Conservation (phyloP, 2,113 vertebrate species). For the Semicossyphus pulcher region DNA sequence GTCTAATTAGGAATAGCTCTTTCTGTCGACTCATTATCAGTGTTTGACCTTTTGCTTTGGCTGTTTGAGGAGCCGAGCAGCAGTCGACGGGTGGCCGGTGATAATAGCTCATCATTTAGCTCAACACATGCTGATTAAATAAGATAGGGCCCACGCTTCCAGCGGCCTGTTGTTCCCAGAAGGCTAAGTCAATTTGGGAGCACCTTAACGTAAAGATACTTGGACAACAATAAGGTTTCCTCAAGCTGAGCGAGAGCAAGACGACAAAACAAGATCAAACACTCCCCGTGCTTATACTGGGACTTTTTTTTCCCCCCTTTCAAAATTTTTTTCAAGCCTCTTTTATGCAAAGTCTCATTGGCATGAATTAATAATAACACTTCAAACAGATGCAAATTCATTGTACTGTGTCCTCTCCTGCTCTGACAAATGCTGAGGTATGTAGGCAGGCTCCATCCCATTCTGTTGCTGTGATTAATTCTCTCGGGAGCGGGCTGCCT, state of each 20-base stretch:
- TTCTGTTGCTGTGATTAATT: slow-evolving; percentile 65
- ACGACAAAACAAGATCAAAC: slow-evolving; percentile 60
- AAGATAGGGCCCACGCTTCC: slow-evolving; percentile 73
- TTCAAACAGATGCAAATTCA: slow-evolving; percentile 82
- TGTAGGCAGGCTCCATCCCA: slow-evolving; percentile 65
- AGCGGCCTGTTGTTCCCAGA: slow-evolving; percentile 50
- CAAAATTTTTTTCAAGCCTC: slow-evolving; percentile 48
- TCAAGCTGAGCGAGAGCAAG: slow-evolving; percentile 33
- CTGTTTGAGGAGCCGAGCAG: slow-evolving; percentile 75
- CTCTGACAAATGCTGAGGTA: slow-evolving; percentile 77
- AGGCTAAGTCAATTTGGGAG: slow-evolving; percentile 28
- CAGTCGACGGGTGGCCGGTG: slow-evolving; percentile 68
- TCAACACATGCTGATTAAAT: slow-evolving; percentile 81
- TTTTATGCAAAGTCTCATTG: slow-evolving; percentile 68
- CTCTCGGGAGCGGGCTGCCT: slow-evolving; percentile 32
- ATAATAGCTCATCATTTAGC: slow-evolving; percentile 79
- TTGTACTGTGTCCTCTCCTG: slow-evolving; percentile 73
- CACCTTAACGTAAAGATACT: slow-evolving; percentile 43
- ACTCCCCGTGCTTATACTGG: slow-evolving; percentile 44
- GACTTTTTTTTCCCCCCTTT: slow-evolving; percentile 31
- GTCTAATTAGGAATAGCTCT: slow-evolving; percentile 73
- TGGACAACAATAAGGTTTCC: slow-evolving; percentile 50
- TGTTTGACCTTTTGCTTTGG: slow-evolving; percentile 80
- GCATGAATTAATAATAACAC: slow-evolving; percentile 81
- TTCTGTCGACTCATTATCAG: slow-evolving; percentile 75